phyloP scores from a whole-genome alignment of 2,797 vertebrate species.

The Sternarchorhynchus goeldii region DNA sequence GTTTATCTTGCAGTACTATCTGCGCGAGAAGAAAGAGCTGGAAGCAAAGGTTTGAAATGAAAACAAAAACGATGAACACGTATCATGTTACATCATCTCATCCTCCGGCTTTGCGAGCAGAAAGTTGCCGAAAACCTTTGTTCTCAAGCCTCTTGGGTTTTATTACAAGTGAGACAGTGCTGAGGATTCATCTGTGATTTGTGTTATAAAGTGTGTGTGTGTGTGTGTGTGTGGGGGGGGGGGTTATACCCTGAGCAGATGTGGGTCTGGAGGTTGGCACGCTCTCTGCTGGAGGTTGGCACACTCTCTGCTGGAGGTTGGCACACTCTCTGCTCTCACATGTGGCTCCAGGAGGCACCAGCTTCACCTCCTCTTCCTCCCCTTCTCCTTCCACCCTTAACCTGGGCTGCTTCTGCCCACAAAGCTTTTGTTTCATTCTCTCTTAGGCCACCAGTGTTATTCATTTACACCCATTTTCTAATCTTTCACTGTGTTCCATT shows the following conservation, averaged over 20 bases:
- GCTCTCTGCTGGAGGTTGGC: no score
- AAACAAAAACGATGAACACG: not conserved
- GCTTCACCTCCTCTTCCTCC: not conserved
- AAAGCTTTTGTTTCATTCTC: not conserved
- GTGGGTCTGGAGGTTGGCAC: not conserved
- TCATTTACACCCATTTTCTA: not conserved
- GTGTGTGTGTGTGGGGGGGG: no score
- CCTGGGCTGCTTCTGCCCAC: not conserved
- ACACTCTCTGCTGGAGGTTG: not conserved
- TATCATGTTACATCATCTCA: not conserved
- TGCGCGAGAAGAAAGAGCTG: not conserved
- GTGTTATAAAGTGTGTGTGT: no score
- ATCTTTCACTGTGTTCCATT: no score
- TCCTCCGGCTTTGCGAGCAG: not conserved
- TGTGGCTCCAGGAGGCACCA: not conserved
- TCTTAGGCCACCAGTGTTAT: not conserved
- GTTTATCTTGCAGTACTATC: not conserved
- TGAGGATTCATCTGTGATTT: not conserved
- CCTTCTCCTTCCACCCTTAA: not conserved
- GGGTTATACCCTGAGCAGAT: not conserved
- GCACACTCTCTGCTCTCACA: not conserved
- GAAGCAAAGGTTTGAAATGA: not conserved
- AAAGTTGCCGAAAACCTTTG: not conserved
- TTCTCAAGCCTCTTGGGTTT: not conserved
- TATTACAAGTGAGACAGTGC: not conserved